These are phyloP conservation scores for Mesoclemmys tuberculata DNA, from an alignment of 2,113 vertebrate species.

Conservation along the genomic window DNA sequence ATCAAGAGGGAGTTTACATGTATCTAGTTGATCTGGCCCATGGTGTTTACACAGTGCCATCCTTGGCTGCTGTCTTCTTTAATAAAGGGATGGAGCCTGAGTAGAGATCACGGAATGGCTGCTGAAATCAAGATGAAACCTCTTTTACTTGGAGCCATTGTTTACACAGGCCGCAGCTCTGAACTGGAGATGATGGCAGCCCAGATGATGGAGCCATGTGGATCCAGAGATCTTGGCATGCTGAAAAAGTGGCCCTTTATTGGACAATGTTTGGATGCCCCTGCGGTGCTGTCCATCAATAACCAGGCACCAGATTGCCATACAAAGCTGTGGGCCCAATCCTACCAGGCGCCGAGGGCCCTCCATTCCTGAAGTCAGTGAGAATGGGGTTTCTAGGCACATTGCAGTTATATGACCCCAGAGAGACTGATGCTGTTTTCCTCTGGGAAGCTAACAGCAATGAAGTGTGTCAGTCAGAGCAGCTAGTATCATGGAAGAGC, in stretches of 20 bases:
- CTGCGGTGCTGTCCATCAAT: background rate
- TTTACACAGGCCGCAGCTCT: slow-evolving; percentile 60
- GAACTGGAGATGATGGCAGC: slow-evolving; percentile 57
- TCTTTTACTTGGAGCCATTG: slow-evolving; percentile 41
- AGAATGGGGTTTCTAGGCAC: background rate
- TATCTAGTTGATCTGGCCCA: background rate
- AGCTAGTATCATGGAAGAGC: background rate
- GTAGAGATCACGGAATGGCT: background rate
- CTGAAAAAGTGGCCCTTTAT: slow-evolving; percentile 51
- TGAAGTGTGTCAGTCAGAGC: background rate
- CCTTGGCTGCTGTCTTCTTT: slow-evolving; percentile 8
- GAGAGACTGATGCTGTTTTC: background rate
- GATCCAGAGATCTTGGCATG: slow-evolving; percentile 66
- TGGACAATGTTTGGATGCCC: background rate
- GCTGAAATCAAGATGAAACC: background rate
- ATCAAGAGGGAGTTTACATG: background rate
- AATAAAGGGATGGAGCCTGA: background rate
- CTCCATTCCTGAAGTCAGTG: background rate
- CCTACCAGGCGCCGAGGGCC: background rate
- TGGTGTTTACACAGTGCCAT: background rate
- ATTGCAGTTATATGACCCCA: background rate
- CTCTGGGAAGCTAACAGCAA: background rate
- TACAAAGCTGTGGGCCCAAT: background rate
- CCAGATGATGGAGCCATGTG: slow-evolving; percentile 53
- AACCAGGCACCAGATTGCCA: background rate